phyloP scores from a whole-genome alignment of 2,797 vertebrate genomes.

The Leptatherina wallacei region DNA sequence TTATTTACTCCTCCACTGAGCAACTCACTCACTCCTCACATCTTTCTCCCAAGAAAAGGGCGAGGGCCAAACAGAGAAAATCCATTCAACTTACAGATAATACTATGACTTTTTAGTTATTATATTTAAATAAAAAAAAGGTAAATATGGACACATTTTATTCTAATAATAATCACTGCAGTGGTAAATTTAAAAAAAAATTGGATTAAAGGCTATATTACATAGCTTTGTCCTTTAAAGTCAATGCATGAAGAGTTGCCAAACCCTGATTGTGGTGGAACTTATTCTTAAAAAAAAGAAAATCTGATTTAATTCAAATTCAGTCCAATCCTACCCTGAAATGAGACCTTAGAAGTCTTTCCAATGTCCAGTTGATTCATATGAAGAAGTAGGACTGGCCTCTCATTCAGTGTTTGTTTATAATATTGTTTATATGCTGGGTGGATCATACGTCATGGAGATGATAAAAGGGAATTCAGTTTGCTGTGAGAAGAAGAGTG shows the following conservation, averaged over 20 bases:
- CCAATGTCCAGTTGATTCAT: neutral
- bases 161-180: neutral
- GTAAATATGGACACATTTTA: neutral
- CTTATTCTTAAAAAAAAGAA: too few species aligned
- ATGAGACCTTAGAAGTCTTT: neutral
- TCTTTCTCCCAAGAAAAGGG: neutral
- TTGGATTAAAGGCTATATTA: neutral
- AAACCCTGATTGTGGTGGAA: neutral
- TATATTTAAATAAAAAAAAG: neutral
- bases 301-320: too few species aligned
- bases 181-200: neutral
- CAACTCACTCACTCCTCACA: slow-evolving; percentile 43
- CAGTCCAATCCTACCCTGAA: neutral
- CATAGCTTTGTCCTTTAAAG: neutral
- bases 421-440: neutral
- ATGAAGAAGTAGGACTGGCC: neutral
- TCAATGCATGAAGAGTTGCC: neutral
- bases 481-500: neutral
- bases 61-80: neutral
- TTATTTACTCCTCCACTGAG: slow-evolving; percentile 76
- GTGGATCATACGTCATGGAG: neutral
- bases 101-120: neutral
- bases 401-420: slow-evolving; percentile 5
- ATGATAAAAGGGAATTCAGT: neutral
- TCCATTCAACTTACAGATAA: neutral